These are phyloP conservation scores for Perdita meconis DNA, from an alignment of 2,888 invertebrate genomes.

Conservation along the genomic window DNA sequence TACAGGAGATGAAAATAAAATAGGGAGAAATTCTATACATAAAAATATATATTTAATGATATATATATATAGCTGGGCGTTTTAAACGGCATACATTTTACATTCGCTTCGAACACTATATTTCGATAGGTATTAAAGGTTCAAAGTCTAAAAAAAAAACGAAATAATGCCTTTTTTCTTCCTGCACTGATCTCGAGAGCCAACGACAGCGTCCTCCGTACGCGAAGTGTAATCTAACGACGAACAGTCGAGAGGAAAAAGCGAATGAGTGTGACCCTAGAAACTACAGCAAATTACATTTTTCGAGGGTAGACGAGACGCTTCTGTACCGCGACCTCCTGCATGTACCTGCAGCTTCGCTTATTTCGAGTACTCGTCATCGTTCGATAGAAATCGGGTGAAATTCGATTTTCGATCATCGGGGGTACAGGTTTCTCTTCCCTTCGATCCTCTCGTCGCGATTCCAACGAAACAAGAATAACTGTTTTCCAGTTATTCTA, in stretches of 20 bases:
- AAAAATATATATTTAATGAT: not conserved
- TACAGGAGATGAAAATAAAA: not conserved
- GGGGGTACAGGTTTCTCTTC: not conserved
- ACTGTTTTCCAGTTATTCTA: not conserved
- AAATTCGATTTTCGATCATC: not conserved
- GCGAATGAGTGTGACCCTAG: no score
- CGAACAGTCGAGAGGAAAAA: not conserved
- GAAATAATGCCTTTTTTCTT: constrained; percentile 37
- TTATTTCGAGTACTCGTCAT: constrained; percentile 8
- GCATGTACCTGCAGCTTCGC: constrained; percentile 42
- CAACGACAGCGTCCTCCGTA: not conserved
- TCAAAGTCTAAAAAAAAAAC: constrained; percentile 48
- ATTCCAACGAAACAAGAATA: not conserved
- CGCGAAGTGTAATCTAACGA: not conserved
- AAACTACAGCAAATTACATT: not conserved
- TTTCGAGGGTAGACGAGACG: not conserved
- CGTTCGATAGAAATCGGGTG: not conserved
- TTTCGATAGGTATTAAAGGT: constrained; percentile 56
- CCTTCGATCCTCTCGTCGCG: constrained; percentile 8
- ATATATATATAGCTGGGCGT: constrained; percentile 29
- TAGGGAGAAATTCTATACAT: constrained; percentile 11
- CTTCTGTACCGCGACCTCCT: constrained; percentile 23
- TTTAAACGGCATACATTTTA: constrained; percentile 48
- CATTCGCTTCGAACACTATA: constrained; percentile 56
- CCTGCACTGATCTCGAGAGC: constrained; percentile 23